These are phyloP conservation scores for Apogon talboti DNA, from an alignment of 2,797 vertebrate genomes.

Conservation along the genomic window DNA sequence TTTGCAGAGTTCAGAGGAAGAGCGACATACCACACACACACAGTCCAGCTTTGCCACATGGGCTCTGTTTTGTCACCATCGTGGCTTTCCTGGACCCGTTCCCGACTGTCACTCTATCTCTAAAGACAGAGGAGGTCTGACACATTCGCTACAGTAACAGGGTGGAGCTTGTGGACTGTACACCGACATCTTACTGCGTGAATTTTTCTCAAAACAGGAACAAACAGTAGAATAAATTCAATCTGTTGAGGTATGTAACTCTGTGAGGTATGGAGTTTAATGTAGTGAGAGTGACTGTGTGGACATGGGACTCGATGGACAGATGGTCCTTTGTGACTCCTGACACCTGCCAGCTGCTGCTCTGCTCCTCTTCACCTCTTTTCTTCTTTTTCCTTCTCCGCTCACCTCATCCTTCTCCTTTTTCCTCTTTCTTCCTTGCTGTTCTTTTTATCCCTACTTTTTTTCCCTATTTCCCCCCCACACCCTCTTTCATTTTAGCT, in stretches of 20 bases:
- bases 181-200: no score
- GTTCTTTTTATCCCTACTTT: constrained; percentile 13
- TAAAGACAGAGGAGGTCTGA: constrained; percentile 11
- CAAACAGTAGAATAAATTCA: neutral
- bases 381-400: constrained; percentile 33
- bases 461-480: constrained; percentile 28
- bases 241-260: constrained; percentile 70
- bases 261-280: constrained; percentile 87
- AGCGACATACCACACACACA: constrained; percentile 31
- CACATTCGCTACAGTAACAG: neutral
- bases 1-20: constrained; percentile 42
- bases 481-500: constrained; percentile 2
- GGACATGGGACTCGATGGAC: constrained; percentile 87
- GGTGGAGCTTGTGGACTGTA: constrained; percentile 10
- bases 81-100: constrained; percentile 11
- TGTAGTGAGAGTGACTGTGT: constrained; percentile 73
- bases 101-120: constrained; percentile 6
- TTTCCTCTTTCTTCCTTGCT: constrained; percentile 17
- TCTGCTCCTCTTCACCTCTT: constrained; percentile 83
- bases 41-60: constrained; percentile 20
- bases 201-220: no score
- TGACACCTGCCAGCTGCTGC: constrained; percentile 99
- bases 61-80: constrained; percentile 36
- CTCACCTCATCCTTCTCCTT: constrained; percentile 57
- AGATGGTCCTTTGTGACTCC: constrained; percentile 98